phyloP scores from a whole-genome alignment of 1,140 invertebrate species.

The Zaprionus vittiger region DNA sequence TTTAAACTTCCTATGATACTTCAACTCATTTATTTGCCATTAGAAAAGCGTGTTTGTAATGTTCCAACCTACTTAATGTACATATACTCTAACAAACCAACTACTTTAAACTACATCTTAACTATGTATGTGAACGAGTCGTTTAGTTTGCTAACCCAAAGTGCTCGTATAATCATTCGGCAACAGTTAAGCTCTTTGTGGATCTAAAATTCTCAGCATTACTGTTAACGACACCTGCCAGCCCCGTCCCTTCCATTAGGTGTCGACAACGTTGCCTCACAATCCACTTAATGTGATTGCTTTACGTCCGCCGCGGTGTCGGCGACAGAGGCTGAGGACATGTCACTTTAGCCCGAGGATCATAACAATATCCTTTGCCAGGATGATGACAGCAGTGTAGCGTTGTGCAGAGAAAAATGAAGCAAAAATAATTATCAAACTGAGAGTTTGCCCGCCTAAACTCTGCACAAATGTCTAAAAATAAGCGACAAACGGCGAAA shows the following conservation, averaged over 20 bases:
- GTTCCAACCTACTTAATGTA: background rate
- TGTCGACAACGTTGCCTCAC: slow-evolving; percentile 11
- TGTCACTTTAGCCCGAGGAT: slow-evolving; percentile 39
- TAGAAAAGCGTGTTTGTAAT: slow-evolving; percentile 2
- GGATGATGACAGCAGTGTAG: slow-evolving; percentile 30
- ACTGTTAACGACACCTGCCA: slow-evolving; percentile 33
- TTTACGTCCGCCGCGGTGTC: slow-evolving; percentile 42
- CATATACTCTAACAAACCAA: background rate
- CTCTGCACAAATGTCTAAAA: slow-evolving; percentile 44
- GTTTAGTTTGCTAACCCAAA: slow-evolving; percentile 21
- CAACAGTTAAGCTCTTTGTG: slow-evolving; percentile 37
- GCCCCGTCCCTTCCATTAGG: background rate
- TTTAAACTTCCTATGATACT: background rate
- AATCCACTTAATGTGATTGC: slow-evolving; percentile 68
- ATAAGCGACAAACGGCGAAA: slow-evolving; percentile 30
- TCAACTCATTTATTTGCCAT: slow-evolving; percentile 13
- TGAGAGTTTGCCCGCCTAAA: slow-evolving; percentile 18
- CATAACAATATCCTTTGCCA: slow-evolving; percentile 49
- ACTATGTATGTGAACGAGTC: slow-evolving; percentile 10
- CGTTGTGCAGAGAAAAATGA: background rate
- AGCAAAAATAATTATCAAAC: slow-evolving; percentile 27
- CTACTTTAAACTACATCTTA: slow-evolving; percentile 25
- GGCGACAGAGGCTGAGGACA: slow-evolving; percentile 5
- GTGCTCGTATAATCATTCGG: slow-evolving; percentile 37
- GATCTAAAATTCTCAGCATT: slow-evolving; percentile 26